A percentile compares a stretch with the other conserved stretches of the same genome.
These are phyloP conservation scores for Furcifer pardalis DNA, from an alignment of 2,797 vertebrate species.

Conservation along the genomic window DNA sequence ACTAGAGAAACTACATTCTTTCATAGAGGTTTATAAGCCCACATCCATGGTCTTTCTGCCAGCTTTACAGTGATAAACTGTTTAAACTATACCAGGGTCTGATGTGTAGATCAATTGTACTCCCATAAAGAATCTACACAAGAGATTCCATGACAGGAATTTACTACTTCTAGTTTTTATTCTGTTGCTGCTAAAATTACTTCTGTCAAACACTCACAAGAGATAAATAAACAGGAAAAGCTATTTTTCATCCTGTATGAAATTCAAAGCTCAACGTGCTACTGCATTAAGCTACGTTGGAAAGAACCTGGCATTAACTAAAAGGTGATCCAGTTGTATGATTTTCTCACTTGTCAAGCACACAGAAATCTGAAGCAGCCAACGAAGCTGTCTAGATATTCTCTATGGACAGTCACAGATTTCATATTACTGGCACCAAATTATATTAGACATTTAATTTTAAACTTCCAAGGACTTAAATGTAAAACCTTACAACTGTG, in stretches of 20 bases:
- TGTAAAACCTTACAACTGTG: slow-evolving; percentile 74
- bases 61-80: slow-evolving; percentile 85
- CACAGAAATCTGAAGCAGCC: slow-evolving; percentile 68
- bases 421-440: slow-evolving; percentile 77
- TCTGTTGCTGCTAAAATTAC: slow-evolving; percentile 79
- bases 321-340: slow-evolving; percentile 44
- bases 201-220: slow-evolving; percentile 80
- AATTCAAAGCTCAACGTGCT: slow-evolving; percentile 69
- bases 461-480: slow-evolving; percentile 82
- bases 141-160: slow-evolving; percentile 76
- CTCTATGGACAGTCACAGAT: slow-evolving; percentile 72
- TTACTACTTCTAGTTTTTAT: slow-evolving; percentile 80
- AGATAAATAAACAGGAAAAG: slow-evolving; percentile 69
- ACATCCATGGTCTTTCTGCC: slow-evolving; percentile 71
- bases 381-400: slow-evolving; percentile 70
- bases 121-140: slow-evolving; percentile 81
- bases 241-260: slow-evolving; percentile 76
- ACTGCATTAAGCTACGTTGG: slow-evolving; percentile 64
- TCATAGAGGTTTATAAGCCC: slow-evolving; percentile 74
- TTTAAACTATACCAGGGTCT: slow-evolving; percentile 80
- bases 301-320: slow-evolving; percentile 55
- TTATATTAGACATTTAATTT: slow-evolving; percentile 83
- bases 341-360: slow-evolving; percentile 51
- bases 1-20: slow-evolving; percentile 76
- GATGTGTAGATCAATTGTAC: slow-evolving; percentile 83